A percentile compares a stretch with the other conserved stretches of the same genome.
phyloP scores from a whole-genome alignment of 2,113 vertebrate genomes.

The Mionectes macconnelli region DNA sequence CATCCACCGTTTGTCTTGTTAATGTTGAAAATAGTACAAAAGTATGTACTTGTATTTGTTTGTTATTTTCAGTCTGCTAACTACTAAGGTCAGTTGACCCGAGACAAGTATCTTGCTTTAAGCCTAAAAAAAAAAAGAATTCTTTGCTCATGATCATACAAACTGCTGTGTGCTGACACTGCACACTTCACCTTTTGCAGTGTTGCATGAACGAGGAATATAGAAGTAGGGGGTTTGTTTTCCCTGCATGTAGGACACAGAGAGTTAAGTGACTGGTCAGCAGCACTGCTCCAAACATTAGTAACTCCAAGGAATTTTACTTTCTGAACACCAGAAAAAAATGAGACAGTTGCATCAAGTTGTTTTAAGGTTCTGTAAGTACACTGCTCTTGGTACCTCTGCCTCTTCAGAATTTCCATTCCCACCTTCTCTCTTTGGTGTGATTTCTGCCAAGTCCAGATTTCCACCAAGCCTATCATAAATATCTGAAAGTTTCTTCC shows the following conservation, averaged over 20 bases:
- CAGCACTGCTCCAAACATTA: background rate
- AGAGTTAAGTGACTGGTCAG: background rate
- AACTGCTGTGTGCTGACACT: background rate
- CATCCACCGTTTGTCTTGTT: background rate
- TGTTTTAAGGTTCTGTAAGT: background rate
- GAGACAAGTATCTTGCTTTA: background rate
- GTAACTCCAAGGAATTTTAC: background rate
- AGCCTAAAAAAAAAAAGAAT: background rate
- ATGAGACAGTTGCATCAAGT: background rate
- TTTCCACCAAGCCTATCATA: background rate
- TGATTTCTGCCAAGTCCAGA: background rate
- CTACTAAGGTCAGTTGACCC: background rate
- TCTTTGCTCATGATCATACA: background rate
- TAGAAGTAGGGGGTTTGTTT: background rate
- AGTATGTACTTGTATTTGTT: background rate
- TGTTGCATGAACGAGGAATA: background rate
- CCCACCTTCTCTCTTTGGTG: background rate
- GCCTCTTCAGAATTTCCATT: background rate
- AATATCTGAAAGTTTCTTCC: background rate
- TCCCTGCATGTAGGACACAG: rapidly evolving
- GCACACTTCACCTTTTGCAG: background rate
- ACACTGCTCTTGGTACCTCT: background rate
- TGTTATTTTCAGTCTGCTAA: background rate
- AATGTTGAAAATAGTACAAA: background rate
- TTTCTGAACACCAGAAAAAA: background rate